These are phyloP conservation scores for Bucco capensis DNA, from an alignment of 2,113 vertebrate genomes.

Conservation along the genomic window DNA sequence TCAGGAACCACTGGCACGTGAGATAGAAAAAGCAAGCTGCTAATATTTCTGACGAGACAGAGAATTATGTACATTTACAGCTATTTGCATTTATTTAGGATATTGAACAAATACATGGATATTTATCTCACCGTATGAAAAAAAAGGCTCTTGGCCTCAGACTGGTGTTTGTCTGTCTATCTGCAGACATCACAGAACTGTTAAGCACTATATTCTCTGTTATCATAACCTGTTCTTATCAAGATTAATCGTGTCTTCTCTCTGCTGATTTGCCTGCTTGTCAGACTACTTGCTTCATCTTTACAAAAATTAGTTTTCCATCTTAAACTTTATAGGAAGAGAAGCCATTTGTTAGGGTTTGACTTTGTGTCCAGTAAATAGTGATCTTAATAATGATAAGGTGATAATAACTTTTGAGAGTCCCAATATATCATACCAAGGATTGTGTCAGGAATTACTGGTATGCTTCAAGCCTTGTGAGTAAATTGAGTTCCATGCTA, in stretches of 20 bases:
- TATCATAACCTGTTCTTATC: conserved; percentile 37
- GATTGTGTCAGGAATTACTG: neutral
- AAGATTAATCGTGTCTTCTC: neutral
- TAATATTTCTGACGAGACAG: neutral
- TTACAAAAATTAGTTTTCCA: neutral
- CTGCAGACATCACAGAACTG: neutral
- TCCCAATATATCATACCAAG: neutral
- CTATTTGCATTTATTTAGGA: conserved; percentile 3
- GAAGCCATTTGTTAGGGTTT: neutral
- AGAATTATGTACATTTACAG: neutral
- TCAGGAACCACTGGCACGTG: neutral
- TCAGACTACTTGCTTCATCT: conserved; percentile 12
- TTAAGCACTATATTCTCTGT: conserved; percentile 28
- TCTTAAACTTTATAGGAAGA: neutral
- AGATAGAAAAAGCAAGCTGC: neutral
- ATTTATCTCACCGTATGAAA: neutral
- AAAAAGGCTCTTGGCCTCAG: neutral
- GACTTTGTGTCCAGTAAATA: neutral
- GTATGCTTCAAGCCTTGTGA: neutral
- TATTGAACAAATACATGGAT: neutral
- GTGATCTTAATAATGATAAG: neutral
- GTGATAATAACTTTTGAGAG: neutral
- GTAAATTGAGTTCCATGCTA: neutral
- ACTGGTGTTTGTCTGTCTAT: neutral
- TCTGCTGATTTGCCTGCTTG: neutral